Evolutionary conservation across 1,140 invertebrate species (phyloP).

Genomic region (Pemphigus obesinymphae): DNA sequence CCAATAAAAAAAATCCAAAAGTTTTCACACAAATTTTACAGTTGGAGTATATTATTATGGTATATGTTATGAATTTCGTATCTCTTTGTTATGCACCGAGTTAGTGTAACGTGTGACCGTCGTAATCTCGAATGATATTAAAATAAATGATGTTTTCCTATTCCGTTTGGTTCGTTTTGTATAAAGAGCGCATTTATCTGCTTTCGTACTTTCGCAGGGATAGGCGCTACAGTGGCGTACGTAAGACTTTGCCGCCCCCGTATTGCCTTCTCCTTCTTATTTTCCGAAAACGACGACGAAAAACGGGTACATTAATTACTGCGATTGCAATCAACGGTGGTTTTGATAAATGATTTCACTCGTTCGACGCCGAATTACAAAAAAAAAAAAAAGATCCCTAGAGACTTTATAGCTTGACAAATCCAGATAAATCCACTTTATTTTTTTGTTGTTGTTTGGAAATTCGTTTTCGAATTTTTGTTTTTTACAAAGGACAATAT

Average conservation of each 20-base stretch:
- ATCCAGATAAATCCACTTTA: no score
- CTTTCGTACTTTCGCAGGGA: not conserved
- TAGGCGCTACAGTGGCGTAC: no score
- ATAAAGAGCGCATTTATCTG: not conserved
- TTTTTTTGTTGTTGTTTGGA: no score
- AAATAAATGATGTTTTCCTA: not conserved
- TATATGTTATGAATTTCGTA: not conserved
- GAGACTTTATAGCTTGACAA: no score
- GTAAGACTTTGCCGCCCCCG: no score
- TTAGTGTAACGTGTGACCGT: not conserved
- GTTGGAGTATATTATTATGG: not conserved
- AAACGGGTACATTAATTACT: no score
- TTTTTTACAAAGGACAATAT: no score
- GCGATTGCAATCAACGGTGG: no score
- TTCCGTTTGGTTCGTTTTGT: not conserved
- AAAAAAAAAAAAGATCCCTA: no score
- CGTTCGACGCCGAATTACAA: not conserved
- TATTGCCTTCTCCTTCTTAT: no score
- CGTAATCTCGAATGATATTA: not conserved
- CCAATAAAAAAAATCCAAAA: not conserved
- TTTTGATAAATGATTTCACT: not conserved
- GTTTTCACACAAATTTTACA: not conserved
- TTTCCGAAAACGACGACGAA: no score
- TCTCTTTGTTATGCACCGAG: not conserved
- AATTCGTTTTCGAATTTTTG: no score